Evolutionary conservation across 2,113 vertebrate species (phyloP), one percentile per base, ranked within the genome.

Genomic region (Semicossyphus pulcher): DNA sequence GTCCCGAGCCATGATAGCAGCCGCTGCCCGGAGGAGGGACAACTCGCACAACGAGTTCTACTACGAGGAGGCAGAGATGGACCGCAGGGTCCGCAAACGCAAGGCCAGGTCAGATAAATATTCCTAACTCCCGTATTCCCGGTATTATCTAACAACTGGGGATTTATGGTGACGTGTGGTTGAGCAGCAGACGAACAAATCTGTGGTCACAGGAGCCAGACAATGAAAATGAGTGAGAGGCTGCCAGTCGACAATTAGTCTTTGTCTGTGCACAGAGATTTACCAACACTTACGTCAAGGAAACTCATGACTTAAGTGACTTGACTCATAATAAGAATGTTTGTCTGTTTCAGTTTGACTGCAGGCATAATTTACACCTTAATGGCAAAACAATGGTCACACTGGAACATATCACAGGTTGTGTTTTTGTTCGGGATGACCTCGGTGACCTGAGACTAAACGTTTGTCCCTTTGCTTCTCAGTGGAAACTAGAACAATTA

Each of bases 11-110:
- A 97, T 97, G 89, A 98, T 99, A 0, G 97, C 97, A 0, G 97
- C 97, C 0, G 97, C 97, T 0, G 97, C 97, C 0, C 94, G 97
- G 36, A 64, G 97, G 12, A 88, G 97, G 1, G 97, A 99, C 93
- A 98, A 97, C 88, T 96, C 96, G 79, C 97, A 99, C 92, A 99
- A 98, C 0, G 97, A 99, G 68, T 97, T 91, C 31, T 99, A 99
- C 93, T 98, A 99, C 0, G 97, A 99, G 80, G 97, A 99, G 90
- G 97, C 97, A 0, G 97, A 99, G 87, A 96, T 97, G 7, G 97
- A 99, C 75, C 95, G 97, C 34, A 66, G 97, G 44, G 57, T 97
- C 76, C 94, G 97, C 23, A 99, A 99, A 25, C 95, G 97, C 57
- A 95, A 97, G 7, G 97, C 97, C 88, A 97, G 97, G 97, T 98